Evolutionary conservation across 2,113 vertebrate genomes (phyloP).

Genomic region (Colinus virginianus): DNA sequence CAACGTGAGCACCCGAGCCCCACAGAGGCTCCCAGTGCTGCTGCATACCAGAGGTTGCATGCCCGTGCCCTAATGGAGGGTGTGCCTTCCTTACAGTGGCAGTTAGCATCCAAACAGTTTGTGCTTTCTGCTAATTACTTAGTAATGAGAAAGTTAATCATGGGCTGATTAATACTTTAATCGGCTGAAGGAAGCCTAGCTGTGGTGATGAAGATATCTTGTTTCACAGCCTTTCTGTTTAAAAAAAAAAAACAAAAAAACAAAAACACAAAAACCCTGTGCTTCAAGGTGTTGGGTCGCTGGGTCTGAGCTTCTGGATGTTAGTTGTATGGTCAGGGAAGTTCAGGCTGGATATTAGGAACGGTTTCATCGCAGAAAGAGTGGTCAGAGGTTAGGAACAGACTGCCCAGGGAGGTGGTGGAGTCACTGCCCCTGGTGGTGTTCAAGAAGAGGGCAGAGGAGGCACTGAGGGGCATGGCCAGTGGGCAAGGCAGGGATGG

Average conservation of each 20-base stretch:
- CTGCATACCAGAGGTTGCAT: not conserved
- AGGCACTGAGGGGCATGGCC: no score
- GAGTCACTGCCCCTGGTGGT: no score
- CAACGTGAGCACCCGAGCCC: no score
- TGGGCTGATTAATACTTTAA: not conserved
- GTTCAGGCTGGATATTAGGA: no score
- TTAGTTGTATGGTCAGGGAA: not conserved
- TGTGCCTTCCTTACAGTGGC: no score
- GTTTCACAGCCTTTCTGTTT: not conserved
- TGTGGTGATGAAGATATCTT: not conserved
- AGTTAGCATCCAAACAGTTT: not conserved
- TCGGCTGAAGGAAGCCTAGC: not conserved
- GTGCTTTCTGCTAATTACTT: slow-evolving; percentile 14
- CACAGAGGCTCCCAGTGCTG: not conserved
- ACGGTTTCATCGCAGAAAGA: no score
- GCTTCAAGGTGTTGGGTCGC: not conserved
- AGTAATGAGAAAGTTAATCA: slow-evolving; percentile 26
- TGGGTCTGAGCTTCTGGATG: not conserved
- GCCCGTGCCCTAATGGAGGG: not conserved
- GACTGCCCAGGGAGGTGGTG: no score
- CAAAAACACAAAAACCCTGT: not conserved
- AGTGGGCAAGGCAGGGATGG: no score
- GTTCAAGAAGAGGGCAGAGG: no score
- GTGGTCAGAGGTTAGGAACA: no score
- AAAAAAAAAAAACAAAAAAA: not conserved